These are phyloP conservation scores for Melanocharis versteri DNA, from an alignment of 2,113 vertebrate genomes.

Conservation along the genomic window DNA sequence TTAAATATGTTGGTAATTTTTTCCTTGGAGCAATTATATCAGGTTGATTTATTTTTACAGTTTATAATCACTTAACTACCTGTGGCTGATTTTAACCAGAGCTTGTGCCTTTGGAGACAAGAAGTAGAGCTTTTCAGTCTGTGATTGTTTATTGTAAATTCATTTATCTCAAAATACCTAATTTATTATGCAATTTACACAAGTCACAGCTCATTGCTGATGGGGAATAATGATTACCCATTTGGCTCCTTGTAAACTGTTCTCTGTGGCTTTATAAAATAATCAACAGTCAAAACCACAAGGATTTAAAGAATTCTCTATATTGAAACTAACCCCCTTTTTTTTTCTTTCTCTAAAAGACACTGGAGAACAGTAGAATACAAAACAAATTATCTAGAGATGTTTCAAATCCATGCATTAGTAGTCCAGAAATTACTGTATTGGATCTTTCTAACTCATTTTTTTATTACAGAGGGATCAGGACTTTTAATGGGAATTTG, in stretches of 20 bases:
- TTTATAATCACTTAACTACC: slow-evolving; percentile 81
- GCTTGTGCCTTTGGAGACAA: slow-evolving; percentile 71
- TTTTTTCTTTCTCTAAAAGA: not conserved
- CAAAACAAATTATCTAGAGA: not conserved
- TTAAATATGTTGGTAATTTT: slow-evolving; percentile 81
- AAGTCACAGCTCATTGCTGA: slow-evolving; percentile 55
- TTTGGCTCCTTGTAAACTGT: slow-evolving; percentile 58
- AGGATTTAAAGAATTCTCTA: slow-evolving; percentile 44
- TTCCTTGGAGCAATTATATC: slow-evolving; percentile 80
- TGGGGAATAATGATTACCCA: slow-evolving; percentile 62
- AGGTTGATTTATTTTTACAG: slow-evolving; percentile 82
- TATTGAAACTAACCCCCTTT: not conserved
- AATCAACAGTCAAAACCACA: slow-evolving; percentile 34
- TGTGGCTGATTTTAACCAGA: slow-evolving; percentile 78
- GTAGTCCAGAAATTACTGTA: not conserved
- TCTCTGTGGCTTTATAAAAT: slow-evolving; percentile 61
- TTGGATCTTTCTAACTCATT: not conserved
- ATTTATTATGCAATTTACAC: slow-evolving; percentile 64
- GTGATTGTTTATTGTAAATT: slow-evolving; percentile 67
- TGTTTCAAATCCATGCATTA: not conserved
- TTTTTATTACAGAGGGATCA: not conserved
- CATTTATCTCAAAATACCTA: slow-evolving; percentile 58
- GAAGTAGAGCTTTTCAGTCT: slow-evolving; percentile 67
- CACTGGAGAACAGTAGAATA: not conserved
- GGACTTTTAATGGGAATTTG: not conserved